Base-by-base conservation (phyloP, 2,113 vertebrate species). In the Pao palembangensis region DNA sequence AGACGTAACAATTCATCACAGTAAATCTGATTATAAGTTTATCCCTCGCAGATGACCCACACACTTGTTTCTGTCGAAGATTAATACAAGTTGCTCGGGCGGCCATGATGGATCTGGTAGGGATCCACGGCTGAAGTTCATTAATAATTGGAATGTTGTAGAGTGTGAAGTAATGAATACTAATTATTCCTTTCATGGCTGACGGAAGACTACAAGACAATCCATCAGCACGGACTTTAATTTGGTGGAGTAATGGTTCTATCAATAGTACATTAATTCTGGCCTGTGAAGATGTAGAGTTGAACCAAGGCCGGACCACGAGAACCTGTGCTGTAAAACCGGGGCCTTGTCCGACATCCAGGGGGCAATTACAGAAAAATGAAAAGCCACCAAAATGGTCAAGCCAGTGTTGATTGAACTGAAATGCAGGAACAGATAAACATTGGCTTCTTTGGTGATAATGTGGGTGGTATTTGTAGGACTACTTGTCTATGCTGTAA, bases 211-310 rank as follows among this genome's bases (percentile, higher is more conserved):
- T 88, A 86, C 88, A 91, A 95, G 92, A 93, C 94, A 93, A 98
- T 99, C 94, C 91, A 98, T 99, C 96, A 98, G 93, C 86, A 79
- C 83, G 90, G 93, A 96, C 94, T 98, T 98, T 98, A 95, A 99
- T 99, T 97, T 98, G 95, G 92, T 96, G 92, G 91, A 94, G 94
- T 99, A 98, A 98, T 99, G 95, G 95, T 98, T 99, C 96, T 92
- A 94, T 99, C 96, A 95, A 98, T 98, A 98, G 93, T 93, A 94
- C 93, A 98, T 98, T 98, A 97, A 98, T 95, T 94, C 93, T 93
- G 87, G 94, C 91, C 95, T 94, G 94, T 95, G 94, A 95, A 97
- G 95, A 96, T 94, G 94, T 93, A 95, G 94, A 95, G 93, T 94
- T 95, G 92, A 96, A 94, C 91, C 92, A 93, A 92, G 93, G 91